A percentile compares a stretch with the other conserved stretches of the same genome.
These are phyloP conservation scores for Pediacus dermestoides DNA, from an alignment of 2,888 invertebrate species.

Conservation along the genomic window DNA sequence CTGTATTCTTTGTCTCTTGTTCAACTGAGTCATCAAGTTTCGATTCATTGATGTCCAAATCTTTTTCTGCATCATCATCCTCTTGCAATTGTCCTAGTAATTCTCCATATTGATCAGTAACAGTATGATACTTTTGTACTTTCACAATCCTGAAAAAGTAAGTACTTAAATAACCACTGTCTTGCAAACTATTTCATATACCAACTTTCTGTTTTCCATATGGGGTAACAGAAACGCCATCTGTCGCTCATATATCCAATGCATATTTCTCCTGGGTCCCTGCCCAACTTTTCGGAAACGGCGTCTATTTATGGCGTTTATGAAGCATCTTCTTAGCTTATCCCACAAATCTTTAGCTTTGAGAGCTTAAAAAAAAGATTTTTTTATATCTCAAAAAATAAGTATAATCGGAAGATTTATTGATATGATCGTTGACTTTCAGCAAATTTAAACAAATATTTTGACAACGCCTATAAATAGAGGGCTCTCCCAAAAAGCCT, in stretches of 20 bases:
- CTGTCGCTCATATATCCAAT: constrained; percentile 1
- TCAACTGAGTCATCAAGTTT: not conserved
- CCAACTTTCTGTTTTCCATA: constrained; percentile 2
- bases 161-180: not conserved
- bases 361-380: not conserved
- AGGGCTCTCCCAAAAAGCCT: too few relatives aligned
- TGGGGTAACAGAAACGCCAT: constrained; percentile 5
- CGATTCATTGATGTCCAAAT: not conserved
- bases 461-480: too few relatives aligned
- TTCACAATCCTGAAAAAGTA: too few relatives aligned
- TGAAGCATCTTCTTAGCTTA: not conserved
- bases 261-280: not conserved
- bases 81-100: not conserved
- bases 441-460: not conserved
- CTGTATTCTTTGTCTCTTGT: not conserved
- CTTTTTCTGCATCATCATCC: not conserved
- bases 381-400: too few relatives aligned
- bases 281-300: too few relatives aligned
- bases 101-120: too few relatives aligned
- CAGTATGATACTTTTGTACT: too few relatives aligned
- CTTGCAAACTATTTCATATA: not conserved
- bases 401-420: not conserved
- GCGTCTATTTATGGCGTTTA: constrained; percentile 3
- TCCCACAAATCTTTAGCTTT: not conserved
- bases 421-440: not conserved